Evolutionary conservation across 1,140 invertebrate species (phyloP).

Genomic region (Oryctes rhinoceros): DNA sequence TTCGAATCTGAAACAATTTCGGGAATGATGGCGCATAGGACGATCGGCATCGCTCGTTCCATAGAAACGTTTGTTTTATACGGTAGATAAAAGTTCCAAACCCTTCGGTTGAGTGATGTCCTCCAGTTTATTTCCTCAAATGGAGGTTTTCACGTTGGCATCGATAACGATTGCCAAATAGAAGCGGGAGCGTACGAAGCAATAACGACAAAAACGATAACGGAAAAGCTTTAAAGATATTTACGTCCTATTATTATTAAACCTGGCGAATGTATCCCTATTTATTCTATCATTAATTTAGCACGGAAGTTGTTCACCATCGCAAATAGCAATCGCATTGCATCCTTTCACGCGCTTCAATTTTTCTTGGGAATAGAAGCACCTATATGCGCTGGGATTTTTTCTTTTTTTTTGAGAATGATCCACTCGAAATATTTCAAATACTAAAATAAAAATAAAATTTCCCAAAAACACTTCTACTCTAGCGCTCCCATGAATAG

Average conservation of each 20-base stretch:
- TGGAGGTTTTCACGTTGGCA: slow-evolving; percentile 3
- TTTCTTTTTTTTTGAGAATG: too few species aligned
- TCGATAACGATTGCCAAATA: neutral
- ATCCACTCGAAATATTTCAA: too few species aligned
- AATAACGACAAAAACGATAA: slow-evolving; percentile 18
- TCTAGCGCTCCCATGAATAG: too few species aligned
- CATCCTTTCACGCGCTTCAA: too few species aligned
- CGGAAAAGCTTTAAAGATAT: neutral
- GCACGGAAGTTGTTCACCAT: too few species aligned
- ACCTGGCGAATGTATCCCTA: neutral
- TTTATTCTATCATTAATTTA: neutral
- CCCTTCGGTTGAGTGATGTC: slow-evolving; percentile 17
- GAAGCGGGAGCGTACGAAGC: neutral
- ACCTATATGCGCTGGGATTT: too few species aligned
- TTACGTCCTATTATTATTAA: neutral
- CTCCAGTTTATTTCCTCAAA: slow-evolving; percentile 32
- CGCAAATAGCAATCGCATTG: too few species aligned
- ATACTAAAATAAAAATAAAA: too few species aligned
- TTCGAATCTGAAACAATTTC: slow-evolving; percentile 8
- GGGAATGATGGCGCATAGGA: neutral
- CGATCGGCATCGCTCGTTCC: neutral
- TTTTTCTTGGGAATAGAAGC: too few species aligned
- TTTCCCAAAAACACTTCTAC: too few species aligned
- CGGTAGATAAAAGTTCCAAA: slow-evolving; percentile 25
- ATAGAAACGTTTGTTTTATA: slow-evolving; percentile 33